phyloP scores from a whole-genome alignment of 2,797 vertebrate species.

The Austrolebias charrua region DNA sequence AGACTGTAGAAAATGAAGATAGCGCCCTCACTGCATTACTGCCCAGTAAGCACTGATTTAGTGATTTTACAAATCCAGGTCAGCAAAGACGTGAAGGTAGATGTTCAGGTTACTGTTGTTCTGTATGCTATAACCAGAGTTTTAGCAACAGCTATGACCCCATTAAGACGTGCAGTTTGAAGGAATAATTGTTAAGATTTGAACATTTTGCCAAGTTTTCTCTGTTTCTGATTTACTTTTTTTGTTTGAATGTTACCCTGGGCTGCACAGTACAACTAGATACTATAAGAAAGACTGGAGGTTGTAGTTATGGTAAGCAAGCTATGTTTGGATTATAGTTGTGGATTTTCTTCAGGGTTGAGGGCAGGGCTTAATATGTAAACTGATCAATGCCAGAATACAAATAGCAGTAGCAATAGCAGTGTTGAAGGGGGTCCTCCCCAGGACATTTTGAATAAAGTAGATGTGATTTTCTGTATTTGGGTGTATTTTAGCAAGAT shows the following conservation, averaged over 20 bases:
- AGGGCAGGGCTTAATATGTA: neutral
- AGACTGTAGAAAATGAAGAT: conserved; percentile 10
- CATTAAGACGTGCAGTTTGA: neutral
- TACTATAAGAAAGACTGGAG: neutral
- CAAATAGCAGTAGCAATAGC: too few species aligned
- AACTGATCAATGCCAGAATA: too few species aligned
- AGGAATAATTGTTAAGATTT: neutral
- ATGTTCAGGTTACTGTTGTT: neutral
- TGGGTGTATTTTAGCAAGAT: too few species aligned
- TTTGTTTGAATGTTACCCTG: neutral
- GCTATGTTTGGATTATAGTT: neutral
- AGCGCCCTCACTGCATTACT: neutral
- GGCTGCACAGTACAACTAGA: neutral
- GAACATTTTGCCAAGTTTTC: neutral
- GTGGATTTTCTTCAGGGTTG: neutral
- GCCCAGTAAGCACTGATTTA: neutral
- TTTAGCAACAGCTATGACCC: neutral
- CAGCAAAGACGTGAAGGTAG: neutral
- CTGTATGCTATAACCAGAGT: neutral
- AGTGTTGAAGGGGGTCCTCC: too few species aligned
- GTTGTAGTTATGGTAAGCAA: neutral
- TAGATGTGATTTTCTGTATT: too few species aligned
- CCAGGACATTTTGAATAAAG: too few species aligned
- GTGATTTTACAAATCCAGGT: neutral
- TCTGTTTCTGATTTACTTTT: neutral